Evolutionary conservation across 2,797 vertebrate species (phyloP).

Genomic region (Aldrovandia affinis): DNA sequence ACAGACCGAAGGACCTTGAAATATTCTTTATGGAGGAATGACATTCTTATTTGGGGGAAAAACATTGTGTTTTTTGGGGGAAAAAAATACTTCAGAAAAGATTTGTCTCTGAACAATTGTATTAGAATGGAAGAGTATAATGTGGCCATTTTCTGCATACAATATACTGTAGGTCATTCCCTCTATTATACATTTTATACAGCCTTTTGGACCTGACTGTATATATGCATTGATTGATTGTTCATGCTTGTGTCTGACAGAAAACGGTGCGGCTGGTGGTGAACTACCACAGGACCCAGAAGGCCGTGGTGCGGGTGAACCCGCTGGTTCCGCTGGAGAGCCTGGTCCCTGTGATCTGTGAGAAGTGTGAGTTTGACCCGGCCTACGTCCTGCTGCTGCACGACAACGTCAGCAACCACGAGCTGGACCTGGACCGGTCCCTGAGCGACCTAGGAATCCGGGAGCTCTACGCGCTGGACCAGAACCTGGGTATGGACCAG

Average conservation of each 20-base stretch:
- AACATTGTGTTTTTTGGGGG: too few species aligned
- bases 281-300: constrained; percentile 91
- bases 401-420: constrained; percentile 80
- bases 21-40: too few species aligned
- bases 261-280: constrained; percentile 92
- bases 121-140: too few species aligned
- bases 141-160: too few species aligned
- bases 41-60: too few species aligned
- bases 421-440: constrained; percentile 86
- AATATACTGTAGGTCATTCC: too few species aligned
- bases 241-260: constrained; percentile 61
- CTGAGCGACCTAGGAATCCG: constrained; percentile 86
- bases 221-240: neutral
- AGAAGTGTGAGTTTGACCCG: constrained; percentile 91
- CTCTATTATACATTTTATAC: too few species aligned
- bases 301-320: constrained; percentile 91
- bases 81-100: too few species aligned
- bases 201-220: neutral
- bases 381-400: constrained; percentile 83
- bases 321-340: constrained; percentile 80
- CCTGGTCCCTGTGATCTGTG: constrained; percentile 87
- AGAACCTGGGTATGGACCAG: constrained; percentile 78
- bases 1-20: too few species aligned
- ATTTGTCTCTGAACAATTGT: too few species aligned
- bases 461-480: constrained; percentile 90